These are phyloP conservation scores for Fregetta grallaria DNA, from an alignment of 2,113 vertebrate species.

Conservation along the genomic window DNA sequence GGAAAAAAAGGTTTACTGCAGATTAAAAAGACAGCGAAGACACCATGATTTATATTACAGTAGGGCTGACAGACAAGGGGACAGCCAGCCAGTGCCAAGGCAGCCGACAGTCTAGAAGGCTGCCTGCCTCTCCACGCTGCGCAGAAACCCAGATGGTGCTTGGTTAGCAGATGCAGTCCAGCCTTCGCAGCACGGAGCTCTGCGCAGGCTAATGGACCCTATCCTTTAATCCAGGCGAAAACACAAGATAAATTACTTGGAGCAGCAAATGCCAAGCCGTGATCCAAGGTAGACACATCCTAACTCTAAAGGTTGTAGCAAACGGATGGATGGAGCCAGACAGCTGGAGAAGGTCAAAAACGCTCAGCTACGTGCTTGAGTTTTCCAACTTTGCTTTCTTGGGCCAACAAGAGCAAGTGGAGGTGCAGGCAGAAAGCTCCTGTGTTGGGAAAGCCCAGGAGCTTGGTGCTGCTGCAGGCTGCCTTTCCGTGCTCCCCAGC, in stretches of 20 bases:
- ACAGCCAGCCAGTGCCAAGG: background rate
- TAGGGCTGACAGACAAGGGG: background rate
- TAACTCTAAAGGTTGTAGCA: background rate
- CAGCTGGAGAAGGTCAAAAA: background rate
- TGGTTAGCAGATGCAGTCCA: background rate
- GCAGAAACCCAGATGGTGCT: background rate
- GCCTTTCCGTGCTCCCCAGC: background rate
- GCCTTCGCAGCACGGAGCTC: background rate
- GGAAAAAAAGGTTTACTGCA: background rate
- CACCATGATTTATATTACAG: background rate
- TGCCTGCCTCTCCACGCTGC: background rate
- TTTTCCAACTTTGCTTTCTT: background rate
- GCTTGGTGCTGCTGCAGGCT: background rate
- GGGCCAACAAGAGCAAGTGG: background rate
- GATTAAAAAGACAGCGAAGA: background rate
- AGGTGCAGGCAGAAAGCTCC: background rate
- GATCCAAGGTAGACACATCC: background rate
- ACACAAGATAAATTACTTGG: background rate
- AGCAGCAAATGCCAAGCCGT: background rate
- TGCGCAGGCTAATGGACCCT: background rate
- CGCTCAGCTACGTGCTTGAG: accelerated
- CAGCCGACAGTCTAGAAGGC: background rate
- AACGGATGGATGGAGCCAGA: background rate
- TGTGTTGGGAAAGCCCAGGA: background rate
- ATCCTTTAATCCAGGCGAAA: background rate